A percentile compares a stretch with the other conserved stretches of the same genome.
Evolutionary conservation across 2,888 invertebrate genomes (phyloP).

Genomic region (Euplagia quadripunctaria): DNA sequence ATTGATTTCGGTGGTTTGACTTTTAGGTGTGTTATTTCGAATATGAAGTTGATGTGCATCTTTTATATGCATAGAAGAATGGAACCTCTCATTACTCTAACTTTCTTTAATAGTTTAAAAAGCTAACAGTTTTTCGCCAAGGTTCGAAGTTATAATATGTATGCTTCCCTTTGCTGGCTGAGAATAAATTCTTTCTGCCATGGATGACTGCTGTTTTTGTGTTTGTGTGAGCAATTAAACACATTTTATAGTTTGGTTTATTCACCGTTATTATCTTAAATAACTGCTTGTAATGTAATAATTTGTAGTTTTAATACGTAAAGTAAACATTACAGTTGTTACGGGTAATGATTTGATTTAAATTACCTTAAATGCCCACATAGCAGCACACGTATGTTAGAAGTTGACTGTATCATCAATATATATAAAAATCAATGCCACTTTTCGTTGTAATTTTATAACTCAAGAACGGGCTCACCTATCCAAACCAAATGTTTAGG

Average conservation of each 20-base stretch:
- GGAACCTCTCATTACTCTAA: too few species aligned
- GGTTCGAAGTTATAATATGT: background rate
- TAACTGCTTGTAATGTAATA: conserved; percentile 32
- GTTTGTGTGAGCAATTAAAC: background rate
- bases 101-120: background rate
- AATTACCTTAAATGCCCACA: conserved; percentile 44
- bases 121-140: background rate
- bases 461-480: too few species aligned
- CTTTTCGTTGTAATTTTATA: too few species aligned
- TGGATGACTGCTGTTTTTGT: background rate
- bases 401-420: conserved; percentile 1
- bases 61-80: background rate
- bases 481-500: too few species aligned
- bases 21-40: background rate
- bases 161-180: background rate
- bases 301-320: conserved; percentile 45
- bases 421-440: too few species aligned
- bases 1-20: conserved; percentile 8
- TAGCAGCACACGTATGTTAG: conserved; percentile 25
- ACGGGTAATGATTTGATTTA: conserved; percentile 45
- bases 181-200: background rate
- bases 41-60: background rate
- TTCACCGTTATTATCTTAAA: conserved; percentile 34
- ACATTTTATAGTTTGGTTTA: background rate
- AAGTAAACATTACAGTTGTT: conserved; percentile 36